These are phyloP conservation scores for Helogale parvula DNA, from an alignment of 2,113 vertebrate genomes.

Conservation along the genomic window DNA sequence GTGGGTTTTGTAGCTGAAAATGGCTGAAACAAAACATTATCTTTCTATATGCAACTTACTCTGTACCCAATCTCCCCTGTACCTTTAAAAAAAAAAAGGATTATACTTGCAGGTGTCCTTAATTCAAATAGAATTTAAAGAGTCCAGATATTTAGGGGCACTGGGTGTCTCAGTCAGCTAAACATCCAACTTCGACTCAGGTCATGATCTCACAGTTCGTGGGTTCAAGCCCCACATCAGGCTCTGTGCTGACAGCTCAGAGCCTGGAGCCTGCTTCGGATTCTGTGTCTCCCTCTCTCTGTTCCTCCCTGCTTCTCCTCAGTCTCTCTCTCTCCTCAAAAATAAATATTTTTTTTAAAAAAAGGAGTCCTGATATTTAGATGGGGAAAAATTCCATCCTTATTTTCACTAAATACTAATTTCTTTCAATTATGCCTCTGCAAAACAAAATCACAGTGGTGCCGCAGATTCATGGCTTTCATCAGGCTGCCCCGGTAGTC, in stretches of 20 bases:
- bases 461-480: not conserved
- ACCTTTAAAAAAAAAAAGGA: not conserved
- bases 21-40: not conserved
- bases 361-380: not conserved
- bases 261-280: no score
- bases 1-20: not conserved
- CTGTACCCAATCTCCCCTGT: not conserved
- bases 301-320: no score
- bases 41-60: not conserved
- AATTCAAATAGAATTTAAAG: not conserved
- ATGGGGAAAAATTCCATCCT: not conserved
- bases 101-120: not conserved
- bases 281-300: no score
- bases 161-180: no score
- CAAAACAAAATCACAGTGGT: not conserved
- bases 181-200: no score
- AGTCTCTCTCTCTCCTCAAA: no score
- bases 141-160: not conserved
- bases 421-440: not conserved
- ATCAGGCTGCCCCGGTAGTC: not conserved
- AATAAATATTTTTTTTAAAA: no score
- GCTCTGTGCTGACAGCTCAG: no score
- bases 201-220: no score
- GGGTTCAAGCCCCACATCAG: no score
- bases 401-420: constrained; percentile 5